Conservation (phyloP, 2,113 vertebrate species). For the Chamaea fasciata region DNA sequence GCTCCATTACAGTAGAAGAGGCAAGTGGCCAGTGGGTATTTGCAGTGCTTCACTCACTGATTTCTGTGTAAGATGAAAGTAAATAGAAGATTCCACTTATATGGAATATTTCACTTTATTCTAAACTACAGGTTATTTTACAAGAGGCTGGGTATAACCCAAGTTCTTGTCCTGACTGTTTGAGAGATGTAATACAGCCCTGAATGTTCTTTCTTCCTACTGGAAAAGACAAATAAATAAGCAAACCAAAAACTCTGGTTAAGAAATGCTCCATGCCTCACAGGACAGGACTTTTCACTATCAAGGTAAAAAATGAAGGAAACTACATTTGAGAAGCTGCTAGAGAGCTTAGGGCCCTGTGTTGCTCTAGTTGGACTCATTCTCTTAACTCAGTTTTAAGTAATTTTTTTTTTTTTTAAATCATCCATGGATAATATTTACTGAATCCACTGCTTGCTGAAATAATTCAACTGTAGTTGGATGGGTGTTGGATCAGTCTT, state of each 20-base stretch:
- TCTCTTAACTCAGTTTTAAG: neutral
- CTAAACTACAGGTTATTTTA: neutral
- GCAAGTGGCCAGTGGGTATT: neutral
- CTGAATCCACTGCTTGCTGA: neutral
- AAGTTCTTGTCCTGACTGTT: neutral
- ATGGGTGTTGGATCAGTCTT: neutral
- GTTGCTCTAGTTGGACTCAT: neutral
- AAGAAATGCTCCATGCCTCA: neutral
- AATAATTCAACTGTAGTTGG: neutral
- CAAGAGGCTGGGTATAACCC: neutral
- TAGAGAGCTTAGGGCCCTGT: neutral
- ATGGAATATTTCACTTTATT: neutral
- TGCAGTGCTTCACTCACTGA: neutral
- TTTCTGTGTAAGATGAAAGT: neutral
- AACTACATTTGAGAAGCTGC: neutral
- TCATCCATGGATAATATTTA: neutral
- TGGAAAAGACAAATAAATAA: neutral
- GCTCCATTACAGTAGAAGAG: neutral
- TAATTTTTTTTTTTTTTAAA: neutral
- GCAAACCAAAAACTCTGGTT: neutral
- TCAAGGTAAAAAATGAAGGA: neutral
- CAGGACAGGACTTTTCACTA: neutral
- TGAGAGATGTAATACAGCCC: neutral
- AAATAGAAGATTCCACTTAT: neutral
- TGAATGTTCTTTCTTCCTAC: neutral